Percentiles rank a stretch among this genome's conserved stretches.
Conservation (phyloP, 2,797 vertebrate genomes). For the Pantherophis vulpinus region DNA sequence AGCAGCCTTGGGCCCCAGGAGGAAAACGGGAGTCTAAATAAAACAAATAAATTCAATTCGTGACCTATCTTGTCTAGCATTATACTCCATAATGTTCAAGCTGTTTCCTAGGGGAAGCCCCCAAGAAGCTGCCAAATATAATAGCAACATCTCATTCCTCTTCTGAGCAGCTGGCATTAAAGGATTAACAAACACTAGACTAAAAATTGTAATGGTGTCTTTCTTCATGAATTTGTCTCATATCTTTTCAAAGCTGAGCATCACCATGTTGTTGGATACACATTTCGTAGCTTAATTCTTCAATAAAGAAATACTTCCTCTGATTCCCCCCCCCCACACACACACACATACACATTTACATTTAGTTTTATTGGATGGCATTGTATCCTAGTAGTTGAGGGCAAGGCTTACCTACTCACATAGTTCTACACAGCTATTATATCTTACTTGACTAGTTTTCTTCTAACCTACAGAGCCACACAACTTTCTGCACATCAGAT, state of each 20-base stretch:
- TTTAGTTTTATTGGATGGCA: not conserved
- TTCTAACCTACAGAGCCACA: not conserved
- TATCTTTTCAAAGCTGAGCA: not conserved
- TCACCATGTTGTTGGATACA: not conserved
- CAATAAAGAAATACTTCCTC: not conserved
- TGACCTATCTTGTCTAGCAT: not conserved
- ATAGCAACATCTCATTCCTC: not conserved
- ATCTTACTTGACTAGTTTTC: not conserved
- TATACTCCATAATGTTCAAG: not conserved
- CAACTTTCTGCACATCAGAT: not conserved
- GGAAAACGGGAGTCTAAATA: not conserved
- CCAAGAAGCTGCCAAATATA: not conserved
- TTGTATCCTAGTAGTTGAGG: not conserved
- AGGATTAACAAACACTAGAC: not conserved
- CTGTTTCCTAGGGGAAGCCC: not conserved
- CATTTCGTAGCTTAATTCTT: not conserved
- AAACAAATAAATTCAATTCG: not conserved
- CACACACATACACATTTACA: no score
- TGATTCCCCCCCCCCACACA: not conserved
- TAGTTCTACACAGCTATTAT: not conserved
- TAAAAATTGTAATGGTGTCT: not conserved
- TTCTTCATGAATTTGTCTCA: not conserved
- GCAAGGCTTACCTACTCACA: not conserved
- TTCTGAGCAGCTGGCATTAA: not conserved
- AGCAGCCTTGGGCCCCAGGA: not conserved